These are phyloP conservation scores for Microtus pennsylvanicus DNA, from an alignment of 2,113 vertebrate genomes.

Conservation along the genomic window DNA sequence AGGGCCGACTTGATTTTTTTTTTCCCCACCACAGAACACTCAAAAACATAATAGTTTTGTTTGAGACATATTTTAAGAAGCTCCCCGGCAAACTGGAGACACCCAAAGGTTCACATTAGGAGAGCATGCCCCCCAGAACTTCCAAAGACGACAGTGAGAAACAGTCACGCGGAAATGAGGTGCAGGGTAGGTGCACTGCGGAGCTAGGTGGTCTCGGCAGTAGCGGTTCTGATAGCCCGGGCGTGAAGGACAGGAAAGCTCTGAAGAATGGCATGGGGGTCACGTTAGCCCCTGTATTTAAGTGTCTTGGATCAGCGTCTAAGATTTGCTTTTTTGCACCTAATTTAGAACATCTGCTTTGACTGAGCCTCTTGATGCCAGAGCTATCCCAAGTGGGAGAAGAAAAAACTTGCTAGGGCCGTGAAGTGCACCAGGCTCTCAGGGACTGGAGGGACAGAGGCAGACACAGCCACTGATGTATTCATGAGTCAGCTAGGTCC, in stretches of 20 bases:
- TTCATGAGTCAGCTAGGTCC: rapidly evolving
- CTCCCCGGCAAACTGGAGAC: background rate
- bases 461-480: background rate
- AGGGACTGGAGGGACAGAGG: rapidly evolving
- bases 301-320: background rate
- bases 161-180: background rate
- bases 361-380: background rate
- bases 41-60: background rate
- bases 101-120: background rate
- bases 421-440: rapidly evolving
- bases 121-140: background rate
- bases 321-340: background rate
- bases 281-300: background rate
- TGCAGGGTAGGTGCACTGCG: background rate
- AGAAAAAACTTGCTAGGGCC: background rate
- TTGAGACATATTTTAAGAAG: background rate
- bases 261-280: background rate
- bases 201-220: background rate
- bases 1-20: background rate
- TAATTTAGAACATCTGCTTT: background rate
- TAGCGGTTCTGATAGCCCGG: background rate
- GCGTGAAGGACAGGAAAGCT: background rate
- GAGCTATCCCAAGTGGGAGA: background rate
- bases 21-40: background rate
- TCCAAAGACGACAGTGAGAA: background rate